These are phyloP conservation scores for Hemibagrus wyckioides DNA, from an alignment of 2,113 vertebrate genomes.

Conservation along the genomic window DNA sequence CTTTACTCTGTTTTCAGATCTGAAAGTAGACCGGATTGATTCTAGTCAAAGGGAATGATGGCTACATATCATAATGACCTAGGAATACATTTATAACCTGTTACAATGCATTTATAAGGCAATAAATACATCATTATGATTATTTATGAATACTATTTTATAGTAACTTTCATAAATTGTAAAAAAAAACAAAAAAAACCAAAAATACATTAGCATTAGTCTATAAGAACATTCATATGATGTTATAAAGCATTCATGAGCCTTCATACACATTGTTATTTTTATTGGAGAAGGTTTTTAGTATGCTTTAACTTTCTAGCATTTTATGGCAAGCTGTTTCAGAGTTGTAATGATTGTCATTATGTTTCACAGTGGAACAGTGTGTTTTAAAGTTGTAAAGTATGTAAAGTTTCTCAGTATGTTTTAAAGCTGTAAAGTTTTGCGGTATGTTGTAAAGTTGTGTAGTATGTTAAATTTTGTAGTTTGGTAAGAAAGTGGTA, in stretches of 20 bases:
- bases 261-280: background rate
- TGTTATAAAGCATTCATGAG: too few species aligned
- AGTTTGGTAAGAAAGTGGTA: background rate
- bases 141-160: background rate
- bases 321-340: background rate
- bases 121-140: background rate
- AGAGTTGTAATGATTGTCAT: background rate
- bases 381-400: background rate
- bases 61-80: background rate
- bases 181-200: too few species aligned
- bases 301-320: background rate
- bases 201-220: too few species aligned
- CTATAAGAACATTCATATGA: too few species aligned
- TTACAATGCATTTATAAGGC: background rate
- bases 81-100: background rate
- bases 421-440: background rate
- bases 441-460: background rate
- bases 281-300: background rate
- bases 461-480: too few species aligned
- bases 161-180: background rate
- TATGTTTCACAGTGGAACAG: too few species aligned
- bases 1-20: background rate
- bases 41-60: background rate
- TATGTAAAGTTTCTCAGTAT: background rate
- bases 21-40: background rate